phyloP scores from a whole-genome alignment of 2,797 vertebrate genomes.

The Meda fulgida region DNA sequence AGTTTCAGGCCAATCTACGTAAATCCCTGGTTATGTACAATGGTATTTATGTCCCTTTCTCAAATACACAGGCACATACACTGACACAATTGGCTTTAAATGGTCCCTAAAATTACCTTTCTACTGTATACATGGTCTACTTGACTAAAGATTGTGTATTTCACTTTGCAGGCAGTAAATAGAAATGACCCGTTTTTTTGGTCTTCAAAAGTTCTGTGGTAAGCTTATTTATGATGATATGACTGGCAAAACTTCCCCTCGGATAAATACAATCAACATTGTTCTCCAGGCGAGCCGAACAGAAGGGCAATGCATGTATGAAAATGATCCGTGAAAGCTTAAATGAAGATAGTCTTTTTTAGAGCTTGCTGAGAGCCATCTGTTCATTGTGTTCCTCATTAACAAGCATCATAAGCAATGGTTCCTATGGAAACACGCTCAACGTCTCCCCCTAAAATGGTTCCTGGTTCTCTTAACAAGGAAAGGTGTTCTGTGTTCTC shows the following conservation, averaged over 20 bases:
- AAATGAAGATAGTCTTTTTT: slow-evolving; percentile 34
- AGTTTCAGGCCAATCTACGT: too few species aligned
- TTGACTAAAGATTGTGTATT: slow-evolving; percentile 45
- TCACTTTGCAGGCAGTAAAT: slow-evolving; percentile 60
- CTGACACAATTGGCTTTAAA: slow-evolving; percentile 55
- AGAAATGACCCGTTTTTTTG: slow-evolving; percentile 56
- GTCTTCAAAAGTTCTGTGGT: slow-evolving; percentile 40
- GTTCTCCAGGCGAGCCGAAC: slow-evolving; percentile 3
- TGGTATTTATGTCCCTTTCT: slow-evolving; percentile 68
- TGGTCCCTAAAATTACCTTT: slow-evolving; percentile 67
- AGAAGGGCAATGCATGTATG: slow-evolving; percentile 26
- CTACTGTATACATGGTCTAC: slow-evolving; percentile 22
- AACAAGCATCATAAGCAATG: slow-evolving; percentile 40
- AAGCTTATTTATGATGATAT: slow-evolving; percentile 48
- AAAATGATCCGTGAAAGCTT: slow-evolving; percentile 26
- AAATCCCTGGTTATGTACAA: too few species aligned
- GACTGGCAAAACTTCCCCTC: slow-evolving; percentile 14
- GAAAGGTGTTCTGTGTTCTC: slow-evolving; percentile 58
- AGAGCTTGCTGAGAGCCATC: slow-evolving; percentile 10
- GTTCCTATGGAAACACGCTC: slow-evolving; percentile 60
- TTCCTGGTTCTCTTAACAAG: slow-evolving; percentile 45
- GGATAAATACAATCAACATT: slow-evolving; percentile 34
- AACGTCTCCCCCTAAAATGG: slow-evolving; percentile 50
- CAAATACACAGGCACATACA: slow-evolving; percentile 63
- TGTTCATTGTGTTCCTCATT: slow-evolving; percentile 20